Base-by-base conservation (phyloP, 2,113 vertebrate species). In the Ophthalmolycus amberensis region DNA sequence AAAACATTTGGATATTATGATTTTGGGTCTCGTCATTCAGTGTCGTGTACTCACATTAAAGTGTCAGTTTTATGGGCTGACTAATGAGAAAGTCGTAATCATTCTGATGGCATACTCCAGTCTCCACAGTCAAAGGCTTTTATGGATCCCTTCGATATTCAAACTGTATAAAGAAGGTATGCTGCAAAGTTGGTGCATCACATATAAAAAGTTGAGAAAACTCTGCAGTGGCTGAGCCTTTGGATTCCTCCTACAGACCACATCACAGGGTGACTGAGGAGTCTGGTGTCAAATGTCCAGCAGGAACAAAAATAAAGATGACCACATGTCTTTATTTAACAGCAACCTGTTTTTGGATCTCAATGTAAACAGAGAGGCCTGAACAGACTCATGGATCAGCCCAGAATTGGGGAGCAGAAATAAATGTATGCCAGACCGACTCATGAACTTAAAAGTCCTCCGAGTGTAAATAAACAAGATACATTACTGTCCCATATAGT, bases 241-340 rank as follows among this genome's bases (percentile, higher is more conserved):
- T 5, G 4, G 10, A 34, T 52, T 40, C 25, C 18, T 62, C 15
- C 54, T 7, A 63, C n/a, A 56, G 34, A n/a, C 15, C 22, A 65
- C 22, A 65, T 62, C 5, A 12, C 71, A 16, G 34, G 14, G 54
- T 18, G 25, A 46, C 64, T 22, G 16, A 52, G 7, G 42, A 37
- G 40, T n/a, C 34, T 25, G 64, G 79, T 79, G 66, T 91, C 69
- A 34, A 46, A 86, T 75, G 68, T 77, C 85, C 48, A 68, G 15
- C 37, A 37, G 71, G 38, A 56, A 59, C 65, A 65, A 75, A 89
- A 84, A 85, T 69, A 91, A 79, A 69, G 27, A 75, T 58, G 69
- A 71, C 46, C 27, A 14, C 48, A 67, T n/a, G 12, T n/a, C 14
- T 75, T 72, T 70, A 42, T 42, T 16, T 10, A 63, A 77, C 25